These are phyloP conservation scores for Danio choprae DNA, from an alignment of 2,797 vertebrate species.

Conservation along the genomic window DNA sequence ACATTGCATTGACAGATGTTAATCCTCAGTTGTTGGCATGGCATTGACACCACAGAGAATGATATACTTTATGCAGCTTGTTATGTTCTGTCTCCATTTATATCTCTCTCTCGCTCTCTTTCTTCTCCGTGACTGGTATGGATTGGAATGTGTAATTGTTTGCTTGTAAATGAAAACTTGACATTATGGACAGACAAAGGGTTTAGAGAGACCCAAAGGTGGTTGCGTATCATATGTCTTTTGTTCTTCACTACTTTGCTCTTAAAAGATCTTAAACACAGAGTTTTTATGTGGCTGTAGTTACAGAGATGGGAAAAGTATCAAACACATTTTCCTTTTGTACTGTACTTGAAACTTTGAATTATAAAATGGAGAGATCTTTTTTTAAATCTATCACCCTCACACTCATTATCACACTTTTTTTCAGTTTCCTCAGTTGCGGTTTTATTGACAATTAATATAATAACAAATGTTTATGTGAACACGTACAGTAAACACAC, in stretches of 20 bases:
- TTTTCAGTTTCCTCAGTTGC: background rate
- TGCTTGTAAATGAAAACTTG: constrained; percentile 18
- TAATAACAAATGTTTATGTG: background rate
- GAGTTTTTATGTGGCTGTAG: background rate
- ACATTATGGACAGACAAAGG: background rate
- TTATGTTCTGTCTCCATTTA: constrained; percentile 11
- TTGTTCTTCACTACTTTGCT: constrained; percentile 20
- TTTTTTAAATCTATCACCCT: constrained; percentile 65
- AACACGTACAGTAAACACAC: background rate
- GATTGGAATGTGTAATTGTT: constrained; percentile 27
- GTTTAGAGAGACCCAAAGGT: background rate
- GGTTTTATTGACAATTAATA: background rate
- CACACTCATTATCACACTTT: constrained; percentile 63
- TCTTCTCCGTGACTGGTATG: background rate
- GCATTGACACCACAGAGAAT: constrained; percentile 22
- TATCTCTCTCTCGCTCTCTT: background rate
- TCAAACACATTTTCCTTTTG: background rate
- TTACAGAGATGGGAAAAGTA: background rate
- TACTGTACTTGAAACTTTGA: constrained; percentile 67
- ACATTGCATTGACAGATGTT: constrained; percentile 40
- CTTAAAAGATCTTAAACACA: constrained; percentile 15
- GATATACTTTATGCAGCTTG: constrained; percentile 19
- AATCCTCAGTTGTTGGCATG: constrained; percentile 33
- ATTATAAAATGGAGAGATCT: constrained; percentile 61
- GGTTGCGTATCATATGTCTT: background rate